Evolutionary conservation across 2,797 vertebrate genomes (phyloP).

Genomic region (Catostomus latipinnis): DNA sequence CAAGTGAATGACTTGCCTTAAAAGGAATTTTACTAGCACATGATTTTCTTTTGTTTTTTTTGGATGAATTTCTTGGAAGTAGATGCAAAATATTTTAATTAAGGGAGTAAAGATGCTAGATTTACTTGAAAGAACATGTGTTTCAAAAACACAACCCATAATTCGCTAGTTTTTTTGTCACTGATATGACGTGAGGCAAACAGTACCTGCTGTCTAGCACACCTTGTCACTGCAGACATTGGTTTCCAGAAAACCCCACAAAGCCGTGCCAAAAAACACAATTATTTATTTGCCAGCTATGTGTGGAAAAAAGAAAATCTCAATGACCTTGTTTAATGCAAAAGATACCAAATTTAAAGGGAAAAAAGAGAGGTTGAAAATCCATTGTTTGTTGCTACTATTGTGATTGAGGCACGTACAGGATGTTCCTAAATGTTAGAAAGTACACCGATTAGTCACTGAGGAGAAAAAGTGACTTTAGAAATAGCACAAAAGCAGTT

Average conservation of each 20-base stretch:
- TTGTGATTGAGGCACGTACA: neutral
- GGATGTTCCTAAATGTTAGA: conserved; percentile 6
- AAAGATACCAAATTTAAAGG: conserved; percentile 1
- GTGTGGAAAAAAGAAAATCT: neutral
- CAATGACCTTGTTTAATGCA: conserved; percentile 6
- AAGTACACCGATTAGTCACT: conserved; percentile 4
- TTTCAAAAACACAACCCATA: too few relatives aligned
- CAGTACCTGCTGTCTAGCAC: neutral
- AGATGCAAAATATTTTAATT: neutral
- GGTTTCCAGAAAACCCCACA: conserved; percentile 4
- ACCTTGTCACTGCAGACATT: neutral
- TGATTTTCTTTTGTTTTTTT: conserved; percentile 19
- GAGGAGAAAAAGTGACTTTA: conserved; percentile 39
- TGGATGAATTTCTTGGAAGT: neutral
- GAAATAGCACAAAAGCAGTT: conserved; percentile 56
- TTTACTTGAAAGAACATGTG: neutral
- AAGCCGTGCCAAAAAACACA: neutral
- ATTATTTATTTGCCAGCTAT: neutral
- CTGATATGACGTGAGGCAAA: neutral
- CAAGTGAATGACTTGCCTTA: too few relatives aligned
- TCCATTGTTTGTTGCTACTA: neutral
- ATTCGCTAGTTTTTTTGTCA: too few relatives aligned
- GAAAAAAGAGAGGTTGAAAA: neutral
- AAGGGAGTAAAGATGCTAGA: neutral
- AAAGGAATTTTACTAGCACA: neutral